Evolutionary conservation across 1,140 invertebrate species (phyloP), one percentile per base, ranked within the genome.

Genomic region (Drosophila melanica): DNA sequence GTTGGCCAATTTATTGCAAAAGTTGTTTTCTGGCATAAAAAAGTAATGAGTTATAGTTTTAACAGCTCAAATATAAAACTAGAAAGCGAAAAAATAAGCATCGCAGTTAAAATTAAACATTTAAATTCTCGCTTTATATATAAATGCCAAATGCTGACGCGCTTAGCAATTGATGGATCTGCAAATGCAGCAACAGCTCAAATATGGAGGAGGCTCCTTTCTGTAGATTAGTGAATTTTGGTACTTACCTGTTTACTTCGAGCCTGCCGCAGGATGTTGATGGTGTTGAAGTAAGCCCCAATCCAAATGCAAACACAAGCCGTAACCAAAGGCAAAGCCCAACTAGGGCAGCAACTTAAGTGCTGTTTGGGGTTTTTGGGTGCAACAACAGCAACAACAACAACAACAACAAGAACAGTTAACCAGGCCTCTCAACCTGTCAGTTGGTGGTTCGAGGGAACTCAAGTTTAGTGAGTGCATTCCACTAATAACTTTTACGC

Each of bases 401-500:
- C 30, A 33, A 33, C 30, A 33, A 8, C 30, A 8, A 33, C 30
- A 33, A 33, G 6, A 33, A 33, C 30, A 33, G 8, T 7, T 8
- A 33, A 33, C 33, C 33, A 8, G 27, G 27, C 27, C 33, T 9
- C 33, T 35, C 6, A 33, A 9, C 50, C 50, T 54, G 50, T 54
- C 50, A 23, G 39, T 23, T 41, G 37, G 20, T 10, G 23, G 39
- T 30, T 53, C 27, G 23, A 30, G 42, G 23, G 35, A 16, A 53
- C 44, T 30, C 48, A 53, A 16, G 54, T 54, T 71, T 53, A 67
- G 47, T 75, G 75, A 86, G 79, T 86, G 82, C 75, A 86, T 82
- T 76, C 70, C 65, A 89, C 75, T 89, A 87, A 87, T 89, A 87
- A 87, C 82, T 87, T 87, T 86, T 86, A 82, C 81, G 82, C 82